Evolutionary conservation across 2,797 vertebrate species (phyloP).

Genomic region (Arvicola amphibius): DNA sequence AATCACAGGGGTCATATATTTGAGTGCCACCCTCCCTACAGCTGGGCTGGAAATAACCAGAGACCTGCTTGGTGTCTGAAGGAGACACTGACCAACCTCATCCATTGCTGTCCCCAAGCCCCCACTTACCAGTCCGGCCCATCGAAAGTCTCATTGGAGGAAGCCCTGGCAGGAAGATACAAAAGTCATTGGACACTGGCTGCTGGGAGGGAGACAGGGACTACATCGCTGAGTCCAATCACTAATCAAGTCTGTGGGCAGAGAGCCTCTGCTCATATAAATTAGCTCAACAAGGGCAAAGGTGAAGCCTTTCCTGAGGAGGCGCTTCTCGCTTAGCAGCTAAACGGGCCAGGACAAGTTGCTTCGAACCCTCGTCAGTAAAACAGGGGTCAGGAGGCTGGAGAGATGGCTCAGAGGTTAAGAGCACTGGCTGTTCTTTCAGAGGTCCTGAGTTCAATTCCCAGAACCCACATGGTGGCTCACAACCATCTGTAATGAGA

Average conservation of each 20-base stretch:
- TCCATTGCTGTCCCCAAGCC: background rate
- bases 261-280: background rate
- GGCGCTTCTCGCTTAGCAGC: background rate
- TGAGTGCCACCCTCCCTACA: slow-evolving; percentile 94
- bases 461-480: too few species aligned
- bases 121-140: slow-evolving; percentile 84
- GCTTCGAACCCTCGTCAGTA: slow-evolving; percentile 27
- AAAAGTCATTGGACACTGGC: slow-evolving; percentile 43
- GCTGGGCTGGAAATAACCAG: slow-evolving; percentile 85
- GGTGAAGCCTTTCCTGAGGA: background rate
- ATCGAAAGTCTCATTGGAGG: slow-evolving; percentile 80
- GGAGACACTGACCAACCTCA: background rate
- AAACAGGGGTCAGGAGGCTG: background rate
- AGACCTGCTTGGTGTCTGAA: slow-evolving; percentile 26
- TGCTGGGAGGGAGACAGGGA: background rate
- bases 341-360: background rate
- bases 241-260: background rate
- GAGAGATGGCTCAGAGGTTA: too few species aligned
- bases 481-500: too few species aligned
- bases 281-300: slow-evolving; percentile 16
- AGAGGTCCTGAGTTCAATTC: too few species aligned
- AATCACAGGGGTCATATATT: slow-evolving; percentile 95
- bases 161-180: slow-evolving; percentile 62
- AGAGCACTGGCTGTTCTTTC: too few species aligned
- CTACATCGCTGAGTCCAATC: background rate